Conservation (phyloP, 2,888 invertebrate species). For the Dascillus cervinus region DNA sequence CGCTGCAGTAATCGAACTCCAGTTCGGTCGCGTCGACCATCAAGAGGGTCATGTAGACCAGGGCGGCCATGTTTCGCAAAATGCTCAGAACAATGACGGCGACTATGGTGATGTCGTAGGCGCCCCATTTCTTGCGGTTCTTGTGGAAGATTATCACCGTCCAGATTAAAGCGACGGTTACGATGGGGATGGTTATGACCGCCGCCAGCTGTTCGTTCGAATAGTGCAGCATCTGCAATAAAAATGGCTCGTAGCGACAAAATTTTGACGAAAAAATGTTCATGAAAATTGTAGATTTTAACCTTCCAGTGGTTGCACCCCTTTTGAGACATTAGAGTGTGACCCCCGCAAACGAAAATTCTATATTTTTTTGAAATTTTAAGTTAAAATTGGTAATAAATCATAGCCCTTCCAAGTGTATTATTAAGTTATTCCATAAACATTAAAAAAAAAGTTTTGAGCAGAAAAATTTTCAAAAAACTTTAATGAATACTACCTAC, state of each 20-base stretch:
- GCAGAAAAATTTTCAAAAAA: too few relatives aligned
- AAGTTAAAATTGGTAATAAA: too few relatives aligned
- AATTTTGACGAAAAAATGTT: background rate
- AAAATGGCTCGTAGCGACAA: too few relatives aligned
- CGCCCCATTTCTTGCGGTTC: constrained; percentile 45
- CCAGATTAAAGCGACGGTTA: constrained; percentile 43
- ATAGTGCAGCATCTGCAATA: constrained; percentile 34
- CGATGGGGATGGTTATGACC: constrained; percentile 41
- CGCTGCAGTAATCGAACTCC: constrained; percentile 35
- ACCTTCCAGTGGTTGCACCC: background rate
- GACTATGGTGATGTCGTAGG: constrained; percentile 47
- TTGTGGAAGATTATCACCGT: constrained; percentile 46
- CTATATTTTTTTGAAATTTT: too few relatives aligned
- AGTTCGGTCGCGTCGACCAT: constrained; percentile 26
- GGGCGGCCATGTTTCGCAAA: constrained; percentile 39
- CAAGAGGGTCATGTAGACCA: constrained; percentile 35
- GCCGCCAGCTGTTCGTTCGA: constrained; percentile 38
- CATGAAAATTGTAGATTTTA: background rate
- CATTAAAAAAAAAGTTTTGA: too few relatives aligned
- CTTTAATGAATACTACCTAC: too few relatives aligned
- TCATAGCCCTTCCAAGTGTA: too few relatives aligned
- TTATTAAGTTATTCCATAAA: too few relatives aligned
- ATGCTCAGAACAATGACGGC: constrained; percentile 40
- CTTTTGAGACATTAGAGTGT: background rate
- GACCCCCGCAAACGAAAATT: background rate